Evolutionary conservation across 2,113 vertebrate genomes (phyloP).

Genomic region (Spizaetus ornatus): DNA sequence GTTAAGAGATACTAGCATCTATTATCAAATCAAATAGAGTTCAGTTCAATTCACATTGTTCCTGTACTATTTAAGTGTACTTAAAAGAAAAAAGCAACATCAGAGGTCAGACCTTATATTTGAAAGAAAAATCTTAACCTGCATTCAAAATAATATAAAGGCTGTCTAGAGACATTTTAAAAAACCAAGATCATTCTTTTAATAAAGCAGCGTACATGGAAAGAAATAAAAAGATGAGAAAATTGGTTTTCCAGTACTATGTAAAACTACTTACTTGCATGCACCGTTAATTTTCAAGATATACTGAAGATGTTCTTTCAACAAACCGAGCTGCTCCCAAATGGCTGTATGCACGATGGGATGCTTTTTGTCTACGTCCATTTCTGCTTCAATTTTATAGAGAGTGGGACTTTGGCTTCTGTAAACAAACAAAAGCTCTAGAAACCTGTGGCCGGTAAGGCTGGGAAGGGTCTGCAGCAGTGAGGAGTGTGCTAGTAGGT

Average conservation of each 20-base stretch:
- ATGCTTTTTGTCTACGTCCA: too few relatives aligned
- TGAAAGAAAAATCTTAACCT: neutral
- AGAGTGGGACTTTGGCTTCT: neutral
- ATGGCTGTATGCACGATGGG: accelerated
- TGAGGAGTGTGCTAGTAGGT: neutral
- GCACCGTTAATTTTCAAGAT: neutral
- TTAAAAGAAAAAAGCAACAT: neutral
- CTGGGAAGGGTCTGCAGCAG: neutral
- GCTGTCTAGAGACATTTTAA: too few relatives aligned
- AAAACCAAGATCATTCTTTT: neutral
- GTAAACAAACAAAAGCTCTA: neutral
- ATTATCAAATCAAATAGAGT: neutral
- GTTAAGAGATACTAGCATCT: neutral
- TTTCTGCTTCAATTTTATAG: neutral
- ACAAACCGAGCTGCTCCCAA: neutral
- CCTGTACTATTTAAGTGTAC: neutral
- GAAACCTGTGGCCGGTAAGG: neutral
- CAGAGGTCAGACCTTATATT: neutral
- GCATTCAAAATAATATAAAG: neutral
- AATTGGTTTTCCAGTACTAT: neutral
- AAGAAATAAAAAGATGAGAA: neutral
- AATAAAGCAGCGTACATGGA: neutral
- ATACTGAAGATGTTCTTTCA: neutral
- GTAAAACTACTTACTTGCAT: neutral
- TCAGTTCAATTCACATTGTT: neutral